phyloP scores from a whole-genome alignment of 2,113 vertebrate species.

The Dipodomys ordii region DNA sequence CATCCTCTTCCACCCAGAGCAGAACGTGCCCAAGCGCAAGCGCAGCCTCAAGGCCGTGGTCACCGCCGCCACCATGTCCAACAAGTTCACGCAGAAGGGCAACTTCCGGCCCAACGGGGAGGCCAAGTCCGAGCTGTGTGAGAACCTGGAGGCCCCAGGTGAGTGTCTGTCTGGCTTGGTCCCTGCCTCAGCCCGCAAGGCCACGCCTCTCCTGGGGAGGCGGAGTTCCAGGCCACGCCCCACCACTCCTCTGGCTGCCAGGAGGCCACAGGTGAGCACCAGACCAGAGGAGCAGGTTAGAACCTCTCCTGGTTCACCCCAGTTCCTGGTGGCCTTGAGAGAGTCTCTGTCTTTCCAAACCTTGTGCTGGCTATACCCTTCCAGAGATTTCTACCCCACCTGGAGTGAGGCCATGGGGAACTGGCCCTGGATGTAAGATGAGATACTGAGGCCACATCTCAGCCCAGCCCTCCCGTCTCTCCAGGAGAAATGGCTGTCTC shows the following conservation, averaged over 20 bases:
- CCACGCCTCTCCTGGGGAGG: neutral
- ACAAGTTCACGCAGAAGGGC: conserved; percentile 97
- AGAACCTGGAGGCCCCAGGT: conserved; percentile 97
- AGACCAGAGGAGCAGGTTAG: too few relatives aligned
- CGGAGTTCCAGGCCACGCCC: neutral
- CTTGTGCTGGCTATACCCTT: fast-evolving
- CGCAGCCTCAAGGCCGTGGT: conserved; percentile 98
- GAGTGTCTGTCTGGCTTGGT: neutral
- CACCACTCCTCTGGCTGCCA: fast-evolving
- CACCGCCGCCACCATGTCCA: conserved; percentile 97
- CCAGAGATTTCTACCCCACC: neutral
- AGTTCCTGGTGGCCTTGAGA: neutral
- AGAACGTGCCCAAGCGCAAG: conserved; percentile 98
- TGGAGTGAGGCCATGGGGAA: neutral
- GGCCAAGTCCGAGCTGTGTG: conserved; percentile 97
- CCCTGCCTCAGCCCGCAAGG: neutral
- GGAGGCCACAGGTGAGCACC: neutral
- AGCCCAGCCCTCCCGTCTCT: neutral
- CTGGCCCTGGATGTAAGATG: too few relatives aligned
- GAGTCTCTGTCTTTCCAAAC: neutral
- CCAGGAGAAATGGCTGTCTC: neutral
- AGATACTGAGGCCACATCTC: too few relatives aligned
- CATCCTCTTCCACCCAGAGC: conserved; percentile 97
- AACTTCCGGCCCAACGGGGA: conserved; percentile 96
- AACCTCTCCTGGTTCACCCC: fast-evolving